Conservation (phyloP, 1,140 invertebrate species). For the Drosophila willistoni region DNA sequence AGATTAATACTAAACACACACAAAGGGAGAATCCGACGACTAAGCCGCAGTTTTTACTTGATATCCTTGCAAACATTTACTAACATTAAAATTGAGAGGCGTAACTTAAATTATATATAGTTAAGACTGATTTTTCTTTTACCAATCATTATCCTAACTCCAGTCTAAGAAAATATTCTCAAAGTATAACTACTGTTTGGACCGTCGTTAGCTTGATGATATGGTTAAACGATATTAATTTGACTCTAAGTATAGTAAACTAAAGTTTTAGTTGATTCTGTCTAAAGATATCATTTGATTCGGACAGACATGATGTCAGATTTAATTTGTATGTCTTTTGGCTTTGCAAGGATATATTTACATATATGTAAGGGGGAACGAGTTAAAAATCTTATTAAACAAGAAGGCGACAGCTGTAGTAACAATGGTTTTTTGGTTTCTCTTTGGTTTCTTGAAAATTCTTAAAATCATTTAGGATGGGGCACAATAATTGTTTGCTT, state of each 20-base stretch:
- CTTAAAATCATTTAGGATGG: slow-evolving; percentile 53
- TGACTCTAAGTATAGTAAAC: too few relatives aligned
- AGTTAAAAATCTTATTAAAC: slow-evolving; percentile 17
- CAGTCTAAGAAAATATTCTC: too few relatives aligned
- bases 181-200: too few relatives aligned
- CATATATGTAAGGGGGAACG: not conserved
- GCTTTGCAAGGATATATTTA: not conserved
- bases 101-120: not conserved
- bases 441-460: slow-evolving; percentile 50
- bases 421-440: slow-evolving; percentile 49
- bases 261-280: too few relatives aligned
- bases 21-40: not conserved
- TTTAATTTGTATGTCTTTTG: too few relatives aligned
- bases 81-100: too few relatives aligned
- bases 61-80: not conserved
- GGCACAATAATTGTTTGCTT: slow-evolving; percentile 18
- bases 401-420: slow-evolving; percentile 60
- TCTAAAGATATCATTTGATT: too few relatives aligned
- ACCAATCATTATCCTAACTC: too few relatives aligned
- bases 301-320: too few relatives aligned
- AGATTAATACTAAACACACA: not conserved
- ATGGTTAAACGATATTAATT: too few relatives aligned
- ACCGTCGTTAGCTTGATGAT: too few relatives aligned
- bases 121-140: too few relatives aligned
- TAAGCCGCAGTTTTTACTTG: not conserved